phyloP scores from a whole-genome alignment of 2,113 vertebrate species.

The Nansenia antarctica region DNA sequence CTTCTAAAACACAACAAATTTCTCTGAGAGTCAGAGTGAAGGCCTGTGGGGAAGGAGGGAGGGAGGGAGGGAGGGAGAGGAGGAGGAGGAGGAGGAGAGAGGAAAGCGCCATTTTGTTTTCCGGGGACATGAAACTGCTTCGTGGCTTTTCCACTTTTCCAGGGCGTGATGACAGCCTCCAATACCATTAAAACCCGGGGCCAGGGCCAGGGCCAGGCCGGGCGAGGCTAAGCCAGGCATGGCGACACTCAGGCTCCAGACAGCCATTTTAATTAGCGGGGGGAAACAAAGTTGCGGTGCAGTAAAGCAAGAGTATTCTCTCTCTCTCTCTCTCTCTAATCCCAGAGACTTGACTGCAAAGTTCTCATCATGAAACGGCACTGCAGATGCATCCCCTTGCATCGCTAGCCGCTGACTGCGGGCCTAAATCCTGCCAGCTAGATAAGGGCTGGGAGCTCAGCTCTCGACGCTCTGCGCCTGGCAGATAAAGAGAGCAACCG shows the following conservation, averaged over 20 bases:
- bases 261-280: slow-evolving; percentile 62
- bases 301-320: slow-evolving; percentile 32
- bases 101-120: neutral
- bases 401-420: slow-evolving; percentile 18
- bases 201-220: neutral
- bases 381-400: slow-evolving; percentile 22
- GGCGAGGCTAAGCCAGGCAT: neutral
- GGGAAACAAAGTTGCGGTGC: slow-evolving; percentile 47
- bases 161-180: slow-evolving; percentile 21
- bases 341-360: slow-evolving; percentile 46
- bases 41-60: neutral
- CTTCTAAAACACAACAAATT: slow-evolving; percentile 2
- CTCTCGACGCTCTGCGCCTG: slow-evolving; percentile 29
- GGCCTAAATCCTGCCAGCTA: slow-evolving; percentile 47
- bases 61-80: neutral
- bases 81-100: neutral
- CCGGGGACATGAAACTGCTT: neutral
- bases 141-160: neutral
- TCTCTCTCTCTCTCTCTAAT: slow-evolving; percentile 37
- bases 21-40: neutral
- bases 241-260: slow-evolving; percentile 37
- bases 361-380: slow-evolving; percentile 5
- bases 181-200: slow-evolving; percentile 12
- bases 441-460: slow-evolving; percentile 23
- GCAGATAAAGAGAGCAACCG: slow-evolving; percentile 41